Base-by-base conservation (phyloP, 2,888 invertebrate species). In the Molorchus minor region DNA sequence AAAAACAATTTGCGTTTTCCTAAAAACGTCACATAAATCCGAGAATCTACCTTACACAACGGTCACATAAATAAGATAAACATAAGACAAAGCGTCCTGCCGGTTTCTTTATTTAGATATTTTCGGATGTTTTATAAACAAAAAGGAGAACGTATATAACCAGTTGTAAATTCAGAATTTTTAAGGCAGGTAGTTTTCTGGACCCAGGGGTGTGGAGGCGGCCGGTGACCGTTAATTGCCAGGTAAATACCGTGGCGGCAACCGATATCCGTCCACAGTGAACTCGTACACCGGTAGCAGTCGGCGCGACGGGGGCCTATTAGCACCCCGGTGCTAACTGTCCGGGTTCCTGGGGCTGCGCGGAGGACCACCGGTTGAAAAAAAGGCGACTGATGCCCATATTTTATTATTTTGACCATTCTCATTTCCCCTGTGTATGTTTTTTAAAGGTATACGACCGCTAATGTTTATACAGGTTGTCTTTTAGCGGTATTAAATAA, bases 241-340 rank as follows among this genome's bases (percentile, higher is more conserved):
- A 52, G 52, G 58, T 52, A 62, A 58, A 62, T 62, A 58, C 52
- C 43, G 44, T 49, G 58, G 62, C 55, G 62, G 62, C 58, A 47
- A 47, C 55, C n/a, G 40, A 46, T 56, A 62, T 57, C 58, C 30
- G 16, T 53, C 53, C 58, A 69, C 68, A 68, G 64, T 68, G 57
- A 68, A 60, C 62, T 60, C 38, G 56, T 52, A 59, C 63, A 62
- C 69, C 74, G 70, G 75, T 74, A 75, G 75, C 72, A 59, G 64
- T 68, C 67, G 68, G 68, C 67, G 66, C 72, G 74, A 72, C 73
- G 67, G 71, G 65, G 53, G 60, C 65, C 69, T 71, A 75, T 75
- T 75, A 75, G 71, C 73, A 73, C 73, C 72, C 70, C 61, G 68
- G 71, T 74, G 75, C n/a, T n/a, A n/a, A n/a, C n/a, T n/a, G n/a